Conservation (phyloP, 2,113 vertebrate species). For the Uria lomvia region DNA sequence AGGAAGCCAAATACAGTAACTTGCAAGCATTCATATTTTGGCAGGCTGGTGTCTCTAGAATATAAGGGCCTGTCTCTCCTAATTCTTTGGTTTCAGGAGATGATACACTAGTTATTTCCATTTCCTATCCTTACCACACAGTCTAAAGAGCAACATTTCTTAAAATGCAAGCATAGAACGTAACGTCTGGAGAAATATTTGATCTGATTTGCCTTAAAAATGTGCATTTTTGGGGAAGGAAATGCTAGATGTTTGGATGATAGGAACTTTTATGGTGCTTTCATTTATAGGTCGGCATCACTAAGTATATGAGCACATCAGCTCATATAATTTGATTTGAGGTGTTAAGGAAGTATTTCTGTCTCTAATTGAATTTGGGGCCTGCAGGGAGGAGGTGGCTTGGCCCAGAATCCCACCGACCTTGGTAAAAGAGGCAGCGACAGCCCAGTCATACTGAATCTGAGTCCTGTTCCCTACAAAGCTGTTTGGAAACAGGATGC, state of each 20-base stretch:
- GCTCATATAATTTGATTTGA: neutral
- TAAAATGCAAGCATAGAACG: neutral
- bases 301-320: neutral
- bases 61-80: neutral
- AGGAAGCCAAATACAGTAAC: neutral
- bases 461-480: neutral
- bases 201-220: neutral
- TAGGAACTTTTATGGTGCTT: neutral
- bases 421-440: neutral
- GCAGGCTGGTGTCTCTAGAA: neutral
- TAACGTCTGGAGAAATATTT: neutral
- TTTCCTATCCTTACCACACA: neutral
- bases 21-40: constrained; percentile 6
- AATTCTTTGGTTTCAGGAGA: neutral
- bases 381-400: neutral
- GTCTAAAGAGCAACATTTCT: neutral
- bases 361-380: neutral
- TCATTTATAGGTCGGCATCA: neutral
- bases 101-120: neutral
- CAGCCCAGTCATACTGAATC: neutral
- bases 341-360: neutral
- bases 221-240: neutral
- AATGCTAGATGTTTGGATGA: neutral
- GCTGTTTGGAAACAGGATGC: neutral
- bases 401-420: neutral